These are phyloP conservation scores for rabbit (Oryctolagus cuniculus) DNA, from an alignment of 2,113 vertebrate genomes.

Conservation along the genomic window DNA sequence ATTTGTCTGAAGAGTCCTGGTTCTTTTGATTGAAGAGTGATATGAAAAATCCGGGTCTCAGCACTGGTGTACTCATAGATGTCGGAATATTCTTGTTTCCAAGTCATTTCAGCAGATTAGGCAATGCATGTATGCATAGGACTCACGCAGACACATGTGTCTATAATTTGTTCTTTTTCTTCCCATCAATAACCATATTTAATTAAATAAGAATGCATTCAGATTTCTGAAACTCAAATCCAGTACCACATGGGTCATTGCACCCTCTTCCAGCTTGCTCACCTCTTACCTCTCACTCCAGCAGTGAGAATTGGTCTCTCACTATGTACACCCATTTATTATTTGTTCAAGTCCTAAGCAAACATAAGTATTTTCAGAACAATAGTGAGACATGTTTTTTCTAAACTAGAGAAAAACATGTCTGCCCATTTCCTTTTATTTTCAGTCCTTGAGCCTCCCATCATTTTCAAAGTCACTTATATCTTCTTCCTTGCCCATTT, in stretches of 20 bases:
- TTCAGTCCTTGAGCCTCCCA: background rate
- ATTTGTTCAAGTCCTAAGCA: background rate
- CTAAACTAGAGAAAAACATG: background rate
- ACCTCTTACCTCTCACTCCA: background rate
- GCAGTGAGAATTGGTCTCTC: background rate
- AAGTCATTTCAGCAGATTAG: background rate
- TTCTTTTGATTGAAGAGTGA: background rate
- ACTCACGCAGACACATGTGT: background rate
- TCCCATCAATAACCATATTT: background rate
- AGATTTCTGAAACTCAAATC: background rate
- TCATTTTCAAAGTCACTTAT: background rate
- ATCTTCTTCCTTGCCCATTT: background rate
- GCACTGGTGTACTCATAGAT: background rate
- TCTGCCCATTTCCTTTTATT: background rate
- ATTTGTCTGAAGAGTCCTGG: background rate
- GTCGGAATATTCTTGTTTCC: background rate
- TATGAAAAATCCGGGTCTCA: background rate
- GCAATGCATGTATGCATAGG: too few species aligned
- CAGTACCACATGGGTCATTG: background rate
- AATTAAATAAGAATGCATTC: background rate
- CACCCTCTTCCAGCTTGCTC: background rate
- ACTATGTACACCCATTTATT: background rate
- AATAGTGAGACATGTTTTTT: background rate
- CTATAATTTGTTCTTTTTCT: background rate
- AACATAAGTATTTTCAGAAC: background rate